Evolutionary conservation across 2,888 invertebrate genomes (phyloP).

Genomic region (Mimachlamys varia): DNA sequence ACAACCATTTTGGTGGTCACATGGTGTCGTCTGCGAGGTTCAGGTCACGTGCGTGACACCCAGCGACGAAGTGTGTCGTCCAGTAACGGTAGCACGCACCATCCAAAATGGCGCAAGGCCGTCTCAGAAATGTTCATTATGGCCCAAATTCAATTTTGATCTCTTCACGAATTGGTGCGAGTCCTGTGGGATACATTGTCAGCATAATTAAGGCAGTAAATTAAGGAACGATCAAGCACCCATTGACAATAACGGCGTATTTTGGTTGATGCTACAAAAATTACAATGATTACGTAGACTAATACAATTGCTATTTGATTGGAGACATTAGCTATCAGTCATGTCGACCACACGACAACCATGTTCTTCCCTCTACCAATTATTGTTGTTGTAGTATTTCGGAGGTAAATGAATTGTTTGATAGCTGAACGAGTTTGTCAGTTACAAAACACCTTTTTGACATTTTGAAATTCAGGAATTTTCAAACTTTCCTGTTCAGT

Average conservation of each 20-base stretch:
- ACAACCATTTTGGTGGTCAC: neutral
- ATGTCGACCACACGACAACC: neutral
- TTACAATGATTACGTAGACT: constrained; percentile 10
- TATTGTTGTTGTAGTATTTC: neutral
- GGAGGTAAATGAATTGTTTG: neutral
- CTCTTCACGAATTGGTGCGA: neutral
- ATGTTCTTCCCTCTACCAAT: neutral
- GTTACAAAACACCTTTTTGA: constrained; percentile 11
- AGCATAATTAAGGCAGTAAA: neutral
- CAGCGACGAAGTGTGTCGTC: neutral
- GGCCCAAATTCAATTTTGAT: neutral
- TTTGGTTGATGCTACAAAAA: constrained; percentile 10
- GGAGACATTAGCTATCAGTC: neutral
- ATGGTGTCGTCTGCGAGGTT: neutral
- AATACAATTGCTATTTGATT: constrained; percentile 11
- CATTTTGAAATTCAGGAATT: neutral
- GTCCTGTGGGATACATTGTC: neutral
- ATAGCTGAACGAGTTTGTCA: neutral
- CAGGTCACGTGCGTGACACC: neutral
- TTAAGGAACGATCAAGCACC: constrained; percentile 1
- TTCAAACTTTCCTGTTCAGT: neutral
- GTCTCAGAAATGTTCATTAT: neutral
- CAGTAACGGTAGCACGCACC: neutral
- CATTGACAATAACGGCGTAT: neutral
- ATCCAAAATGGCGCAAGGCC: neutral